phyloP scores from a whole-genome alignment of 2,888 invertebrate species.

The Polia nebulosa region DNA sequence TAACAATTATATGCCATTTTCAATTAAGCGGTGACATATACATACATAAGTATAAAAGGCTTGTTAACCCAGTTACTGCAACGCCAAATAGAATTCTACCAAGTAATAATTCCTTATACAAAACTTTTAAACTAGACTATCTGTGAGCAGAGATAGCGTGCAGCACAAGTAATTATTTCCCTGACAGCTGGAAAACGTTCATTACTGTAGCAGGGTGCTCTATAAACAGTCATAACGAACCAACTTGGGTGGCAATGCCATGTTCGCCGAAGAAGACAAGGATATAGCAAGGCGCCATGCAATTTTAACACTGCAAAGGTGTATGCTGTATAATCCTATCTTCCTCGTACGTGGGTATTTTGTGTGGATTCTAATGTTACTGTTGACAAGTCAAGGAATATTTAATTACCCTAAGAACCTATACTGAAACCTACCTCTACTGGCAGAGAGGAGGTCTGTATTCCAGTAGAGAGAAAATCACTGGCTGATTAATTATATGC shows the following conservation, averaged over 20 bases:
- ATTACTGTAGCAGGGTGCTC: conserved; percentile 24
- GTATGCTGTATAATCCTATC: not conserved
- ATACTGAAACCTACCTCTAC: not conserved
- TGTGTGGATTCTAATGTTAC: not conserved
- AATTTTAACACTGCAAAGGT: conserved; percentile 27
- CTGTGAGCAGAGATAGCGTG: conserved; percentile 36
- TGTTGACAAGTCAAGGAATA: not conserved
- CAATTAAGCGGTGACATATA: no score
- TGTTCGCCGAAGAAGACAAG: conserved; percentile 23
- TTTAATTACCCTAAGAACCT: not conserved
- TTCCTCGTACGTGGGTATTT: not conserved
- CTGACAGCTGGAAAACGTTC: conserved; percentile 30
- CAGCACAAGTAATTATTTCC: conserved; percentile 31
- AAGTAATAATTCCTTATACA: not conserved
- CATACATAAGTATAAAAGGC: no score
- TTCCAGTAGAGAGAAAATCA: not conserved
- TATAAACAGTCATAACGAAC: conserved; percentile 50
- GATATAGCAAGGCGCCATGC: conserved; percentile 19
- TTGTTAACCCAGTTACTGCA: not conserved
- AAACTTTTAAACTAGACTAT: conserved; percentile 17
- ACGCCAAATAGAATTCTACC: not conserved
- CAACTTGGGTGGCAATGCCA: conserved; percentile 32
- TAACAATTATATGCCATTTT: no score
- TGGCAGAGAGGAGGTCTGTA: not conserved
- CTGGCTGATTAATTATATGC: not conserved